These are phyloP conservation scores for Lissonota sp. DNA, from an alignment of 2,888 invertebrate species.

Conservation along the genomic window DNA sequence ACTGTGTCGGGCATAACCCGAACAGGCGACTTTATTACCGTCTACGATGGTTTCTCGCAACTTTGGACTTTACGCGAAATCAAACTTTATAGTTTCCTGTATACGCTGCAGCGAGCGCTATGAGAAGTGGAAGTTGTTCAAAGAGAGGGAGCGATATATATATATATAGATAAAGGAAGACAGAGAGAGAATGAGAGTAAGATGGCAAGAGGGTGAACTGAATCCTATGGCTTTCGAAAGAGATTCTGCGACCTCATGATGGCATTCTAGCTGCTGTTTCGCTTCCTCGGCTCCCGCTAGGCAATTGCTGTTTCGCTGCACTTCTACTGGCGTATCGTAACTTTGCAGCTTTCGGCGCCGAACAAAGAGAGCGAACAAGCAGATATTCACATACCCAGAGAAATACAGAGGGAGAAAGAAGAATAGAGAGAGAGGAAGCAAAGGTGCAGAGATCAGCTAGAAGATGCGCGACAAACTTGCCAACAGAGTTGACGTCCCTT, in stretches of 20 bases:
- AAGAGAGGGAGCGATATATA: slow-evolving; percentile 5
- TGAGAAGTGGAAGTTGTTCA: slow-evolving; percentile 10
- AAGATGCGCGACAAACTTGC: slow-evolving; percentile 43
- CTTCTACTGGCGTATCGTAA: slow-evolving; percentile 35
- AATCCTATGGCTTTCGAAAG: slow-evolving; percentile 28
- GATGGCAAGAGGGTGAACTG: slow-evolving; percentile 17
- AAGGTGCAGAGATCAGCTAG: slow-evolving; percentile 15
- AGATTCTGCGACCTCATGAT: slow-evolving; percentile 35
- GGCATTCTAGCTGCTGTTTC: slow-evolving; percentile 14
- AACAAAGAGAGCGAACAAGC: slow-evolving; percentile 36
- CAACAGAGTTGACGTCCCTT: slow-evolving; percentile 37
- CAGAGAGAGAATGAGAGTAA: background rate
- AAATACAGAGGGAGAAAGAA: slow-evolving; percentile 46
- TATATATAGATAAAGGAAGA: no score
- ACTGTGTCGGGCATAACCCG: slow-evolving; percentile 36
- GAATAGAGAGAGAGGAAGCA: slow-evolving; percentile 4
- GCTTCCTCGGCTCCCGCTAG: slow-evolving; percentile 10
- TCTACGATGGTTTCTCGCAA: slow-evolving; percentile 23
- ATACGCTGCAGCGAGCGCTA: background rate
- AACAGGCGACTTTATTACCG: slow-evolving; percentile 48
- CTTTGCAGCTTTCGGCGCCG: slow-evolving; percentile 12
- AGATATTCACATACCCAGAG: slow-evolving; percentile 17
- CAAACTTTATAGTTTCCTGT: slow-evolving; percentile 45
- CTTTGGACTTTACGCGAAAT: slow-evolving; percentile 39
- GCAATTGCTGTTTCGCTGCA: background rate